phyloP scores from a whole-genome alignment of 2,888 invertebrate genomes.

The Nomada fabriciana region DNA sequence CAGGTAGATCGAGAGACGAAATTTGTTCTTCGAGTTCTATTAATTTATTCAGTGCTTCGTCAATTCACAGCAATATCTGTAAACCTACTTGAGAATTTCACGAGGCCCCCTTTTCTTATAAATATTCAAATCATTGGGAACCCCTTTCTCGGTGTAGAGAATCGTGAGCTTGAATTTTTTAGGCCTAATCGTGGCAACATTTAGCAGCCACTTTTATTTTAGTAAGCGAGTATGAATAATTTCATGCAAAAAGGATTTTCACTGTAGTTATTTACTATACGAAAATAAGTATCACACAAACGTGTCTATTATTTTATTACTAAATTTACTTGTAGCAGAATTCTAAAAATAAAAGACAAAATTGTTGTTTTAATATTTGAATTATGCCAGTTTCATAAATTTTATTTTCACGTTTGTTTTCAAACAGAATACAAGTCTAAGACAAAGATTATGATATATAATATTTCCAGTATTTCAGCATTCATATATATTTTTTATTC shows the following conservation, averaged over 20 bases:
- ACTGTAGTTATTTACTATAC: conserved; percentile 24
- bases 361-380: too few relatives aligned
- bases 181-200: conserved; percentile 68
- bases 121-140: conserved; percentile 74
- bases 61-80: conserved; percentile 63
- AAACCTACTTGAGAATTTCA: conserved; percentile 70
- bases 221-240: conserved; percentile 45
- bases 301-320: neutral
- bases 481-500: too few relatives aligned
- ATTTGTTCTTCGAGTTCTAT: conserved; percentile 43
- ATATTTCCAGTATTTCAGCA: too few relatives aligned
- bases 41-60: conserved; percentile 67
- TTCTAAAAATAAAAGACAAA: too few relatives aligned
- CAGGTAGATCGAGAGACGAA: neutral
- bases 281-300: conserved; percentile 30
- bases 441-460: too few relatives aligned
- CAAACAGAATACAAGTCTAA: too few relatives aligned
- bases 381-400: too few relatives aligned
- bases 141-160: conserved; percentile 57
- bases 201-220: conserved; percentile 64
- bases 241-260: conserved; percentile 4
- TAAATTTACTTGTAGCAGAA: neutral
- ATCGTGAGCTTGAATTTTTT: conserved; percentile 75
- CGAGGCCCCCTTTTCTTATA: conserved; percentile 71
- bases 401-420: too few relatives aligned